These are phyloP conservation scores for Conchocele bisecta DNA, from an alignment of 2,888 invertebrate species.

Conservation along the genomic window DNA sequence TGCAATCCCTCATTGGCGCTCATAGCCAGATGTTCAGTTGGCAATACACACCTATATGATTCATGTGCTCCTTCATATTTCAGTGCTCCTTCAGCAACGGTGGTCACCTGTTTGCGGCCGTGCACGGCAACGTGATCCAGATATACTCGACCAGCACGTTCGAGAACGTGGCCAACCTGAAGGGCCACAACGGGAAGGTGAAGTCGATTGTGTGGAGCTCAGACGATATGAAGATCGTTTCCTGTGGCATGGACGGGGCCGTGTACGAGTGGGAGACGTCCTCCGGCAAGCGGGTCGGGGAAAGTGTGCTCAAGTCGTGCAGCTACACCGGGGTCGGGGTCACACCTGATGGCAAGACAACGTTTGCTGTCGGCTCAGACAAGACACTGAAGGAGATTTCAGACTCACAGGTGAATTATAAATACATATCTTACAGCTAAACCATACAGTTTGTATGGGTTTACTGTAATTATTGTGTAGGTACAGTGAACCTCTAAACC, in stretches of 20 bases:
- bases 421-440: too few species aligned
- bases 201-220: constrained; percentile 88
- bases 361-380: constrained; percentile 89
- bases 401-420: constrained; percentile 82
- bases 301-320: constrained; percentile 92
- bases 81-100: constrained; percentile 90
- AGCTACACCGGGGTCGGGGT: constrained; percentile 87
- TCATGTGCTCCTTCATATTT: constrained; percentile 7
- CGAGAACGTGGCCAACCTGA: constrained; percentile 88
- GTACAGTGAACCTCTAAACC: too few species aligned
- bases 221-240: constrained; percentile 91
- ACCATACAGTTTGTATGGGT: too few species aligned
- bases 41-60: too few species aligned
- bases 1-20: too few species aligned
- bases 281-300: constrained; percentile 87
- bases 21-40: too few species aligned
- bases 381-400: constrained; percentile 86
- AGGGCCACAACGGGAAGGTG: constrained; percentile 86
- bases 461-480: too few species aligned
- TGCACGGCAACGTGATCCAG: constrained; percentile 93
- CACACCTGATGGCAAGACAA: constrained; percentile 86
- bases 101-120: constrained; percentile 95
- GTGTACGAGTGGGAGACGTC: constrained; percentile 94
- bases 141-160: constrained; percentile 93
- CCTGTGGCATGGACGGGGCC: constrained; percentile 94